Conservation (phyloP, 2,797 vertebrate genomes). For the Pseudopleuronectes americanus region DNA sequence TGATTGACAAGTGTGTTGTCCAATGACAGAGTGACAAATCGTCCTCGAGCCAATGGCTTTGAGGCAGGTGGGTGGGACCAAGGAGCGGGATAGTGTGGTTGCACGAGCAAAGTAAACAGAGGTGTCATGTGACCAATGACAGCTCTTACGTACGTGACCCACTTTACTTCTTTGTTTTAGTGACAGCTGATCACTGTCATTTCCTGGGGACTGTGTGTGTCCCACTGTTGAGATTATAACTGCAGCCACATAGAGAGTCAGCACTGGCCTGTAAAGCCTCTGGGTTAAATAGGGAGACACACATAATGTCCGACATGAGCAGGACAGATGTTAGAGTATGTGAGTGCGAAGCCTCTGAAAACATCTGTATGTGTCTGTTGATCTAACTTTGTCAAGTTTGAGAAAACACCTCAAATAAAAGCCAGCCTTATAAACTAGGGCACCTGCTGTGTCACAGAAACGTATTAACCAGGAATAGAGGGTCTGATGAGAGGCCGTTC, state of each 20-base stretch:
- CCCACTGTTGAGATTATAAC: not conserved
- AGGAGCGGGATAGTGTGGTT: conserved; percentile 21
- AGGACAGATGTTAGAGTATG: no score
- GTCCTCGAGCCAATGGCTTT: conserved; percentile 36
- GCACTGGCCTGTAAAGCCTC: no score
- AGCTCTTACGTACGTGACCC: not conserved
- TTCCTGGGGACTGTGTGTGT: no score
- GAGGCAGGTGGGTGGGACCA: conserved; percentile 42
- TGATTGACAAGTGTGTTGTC: conserved; percentile 28
- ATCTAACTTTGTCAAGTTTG: no score
- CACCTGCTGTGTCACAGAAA: no score
- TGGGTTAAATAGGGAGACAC: no score
- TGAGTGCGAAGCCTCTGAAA: no score
- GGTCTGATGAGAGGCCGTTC: no score
- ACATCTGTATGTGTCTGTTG: no score
- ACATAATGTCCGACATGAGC: no score
- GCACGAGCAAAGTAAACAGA: conserved; percentile 65
- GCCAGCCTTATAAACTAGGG: no score
- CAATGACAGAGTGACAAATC: conserved; percentile 31
- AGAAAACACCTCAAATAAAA: no score
- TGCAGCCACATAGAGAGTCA: not conserved
- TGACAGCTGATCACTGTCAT: not conserved
- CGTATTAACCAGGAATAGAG: not conserved
- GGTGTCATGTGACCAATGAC: conserved; percentile 68
- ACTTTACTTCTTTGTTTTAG: conserved; percentile 10